phyloP scores from a whole-genome alignment of 2,888 invertebrate species.

The Erpobdella octoculata region DNA sequence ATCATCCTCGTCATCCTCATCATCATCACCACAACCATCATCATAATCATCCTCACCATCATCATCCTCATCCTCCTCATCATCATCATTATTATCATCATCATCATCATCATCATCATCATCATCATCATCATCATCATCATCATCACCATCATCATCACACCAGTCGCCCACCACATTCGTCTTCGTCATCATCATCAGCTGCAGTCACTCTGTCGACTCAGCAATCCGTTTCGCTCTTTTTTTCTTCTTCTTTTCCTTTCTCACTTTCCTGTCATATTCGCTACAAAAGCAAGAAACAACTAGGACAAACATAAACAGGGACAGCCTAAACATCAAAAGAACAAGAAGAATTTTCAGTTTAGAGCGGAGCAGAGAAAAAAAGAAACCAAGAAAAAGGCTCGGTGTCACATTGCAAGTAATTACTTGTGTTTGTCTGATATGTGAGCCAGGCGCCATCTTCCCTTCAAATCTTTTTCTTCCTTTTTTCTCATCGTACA shows the following conservation, averaged over 20 bases:
- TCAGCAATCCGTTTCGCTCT: too few relatives aligned
- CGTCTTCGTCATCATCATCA: constrained; percentile 26
- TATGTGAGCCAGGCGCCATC: constrained; percentile 6
- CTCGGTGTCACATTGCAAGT: constrained; percentile 4
- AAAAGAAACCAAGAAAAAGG: neutral
- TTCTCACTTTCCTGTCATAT: neutral
- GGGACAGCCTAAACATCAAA: too few relatives aligned
- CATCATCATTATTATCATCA: constrained; percentile 23
- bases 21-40: neutral
- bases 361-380: too few relatives aligned
- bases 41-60: neutral
- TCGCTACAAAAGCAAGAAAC: neutral
- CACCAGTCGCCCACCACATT: constrained; percentile 12
- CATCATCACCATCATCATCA: constrained; percentile 28
- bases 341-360: too few relatives aligned
- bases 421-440: constrained; percentile 7
- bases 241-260: neutral
- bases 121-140: constrained; percentile 28
- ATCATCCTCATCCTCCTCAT: neutral
- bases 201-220: too few relatives aligned
- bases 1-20: neutral
- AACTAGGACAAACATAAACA: neutral
- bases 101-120: constrained; percentile 28
- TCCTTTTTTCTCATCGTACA: neutral
- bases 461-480: neutral